Percentiles rank a stretch among this genome's conserved stretches.
These are phyloP conservation scores for Folsomia manolachei DNA, from an alignment of 2,888 invertebrate species.

Conservation along the genomic window DNA sequence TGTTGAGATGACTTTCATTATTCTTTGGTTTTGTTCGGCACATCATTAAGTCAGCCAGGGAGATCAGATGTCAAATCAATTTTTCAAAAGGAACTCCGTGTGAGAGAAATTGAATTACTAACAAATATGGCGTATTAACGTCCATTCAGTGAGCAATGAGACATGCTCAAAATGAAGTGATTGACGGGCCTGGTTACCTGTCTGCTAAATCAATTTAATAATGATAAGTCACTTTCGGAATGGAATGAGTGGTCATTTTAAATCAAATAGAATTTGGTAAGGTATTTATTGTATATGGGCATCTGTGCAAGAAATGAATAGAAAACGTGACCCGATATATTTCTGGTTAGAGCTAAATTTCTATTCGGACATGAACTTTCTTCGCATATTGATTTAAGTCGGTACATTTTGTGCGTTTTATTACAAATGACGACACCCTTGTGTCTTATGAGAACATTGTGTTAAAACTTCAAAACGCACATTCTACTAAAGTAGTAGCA, in stretches of 20 bases:
- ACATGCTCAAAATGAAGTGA: neutral
- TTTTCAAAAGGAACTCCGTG: neutral
- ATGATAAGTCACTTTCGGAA: slow-evolving; percentile 3
- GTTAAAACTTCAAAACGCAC: too few relatives aligned
- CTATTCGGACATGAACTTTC: too few relatives aligned
- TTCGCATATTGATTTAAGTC: too few relatives aligned
- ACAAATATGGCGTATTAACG: neutral
- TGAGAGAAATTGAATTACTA: neutral
- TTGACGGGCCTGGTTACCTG: neutral
- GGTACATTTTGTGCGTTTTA: too few relatives aligned
- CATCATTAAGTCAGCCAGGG: slow-evolving; percentile 1
- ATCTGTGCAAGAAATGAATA: too few relatives aligned
- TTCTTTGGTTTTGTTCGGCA: neutral
- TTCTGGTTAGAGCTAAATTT: too few relatives aligned
- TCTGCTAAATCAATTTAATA: slow-evolving; percentile 4
- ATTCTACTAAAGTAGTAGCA: too few relatives aligned
- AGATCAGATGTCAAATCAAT: slow-evolving; percentile 5
- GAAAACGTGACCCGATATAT: too few relatives aligned
- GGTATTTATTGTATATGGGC: too few relatives aligned
- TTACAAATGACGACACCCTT: too few relatives aligned
- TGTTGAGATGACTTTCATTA: slow-evolving; percentile 4
- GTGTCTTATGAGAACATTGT: too few relatives aligned
- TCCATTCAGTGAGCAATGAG: neutral
- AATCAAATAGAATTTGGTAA: neutral
- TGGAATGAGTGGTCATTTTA: neutral